Conservation (phyloP, 2,797 vertebrate genomes). For the Urosaurus nigricauda region DNA sequence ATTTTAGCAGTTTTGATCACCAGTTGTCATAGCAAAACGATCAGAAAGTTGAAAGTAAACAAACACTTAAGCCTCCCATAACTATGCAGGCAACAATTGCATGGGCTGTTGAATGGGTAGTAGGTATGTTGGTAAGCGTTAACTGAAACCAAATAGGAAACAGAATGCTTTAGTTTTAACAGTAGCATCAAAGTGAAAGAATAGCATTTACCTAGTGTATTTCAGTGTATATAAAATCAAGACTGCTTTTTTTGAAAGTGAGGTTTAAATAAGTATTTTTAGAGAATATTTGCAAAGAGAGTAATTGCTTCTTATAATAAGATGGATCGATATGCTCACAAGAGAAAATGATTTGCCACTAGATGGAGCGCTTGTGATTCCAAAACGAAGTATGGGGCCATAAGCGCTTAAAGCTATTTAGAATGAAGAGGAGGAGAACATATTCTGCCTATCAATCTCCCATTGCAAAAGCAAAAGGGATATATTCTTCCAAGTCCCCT, state of each 20-base stretch:
- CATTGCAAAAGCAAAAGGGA: slow-evolving; percentile 20
- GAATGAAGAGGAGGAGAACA: slow-evolving; percentile 26
- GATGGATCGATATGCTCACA: not conserved
- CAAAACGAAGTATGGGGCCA: slow-evolving; percentile 49
- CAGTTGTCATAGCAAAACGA: not conserved
- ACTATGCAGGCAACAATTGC: not conserved
- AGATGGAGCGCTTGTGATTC: slow-evolving; percentile 83
- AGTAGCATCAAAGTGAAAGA: not conserved
- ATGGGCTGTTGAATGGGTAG: not conserved
- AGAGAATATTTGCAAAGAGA: not conserved
- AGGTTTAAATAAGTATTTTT: slow-evolving; percentile 6
- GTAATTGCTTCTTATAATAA: not conserved
- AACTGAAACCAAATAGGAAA: not conserved
- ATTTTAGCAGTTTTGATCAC: not conserved
- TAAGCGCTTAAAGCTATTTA: slow-evolving; percentile 43
- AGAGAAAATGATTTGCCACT: slow-evolving; percentile 58
- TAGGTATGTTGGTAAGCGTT: not conserved
- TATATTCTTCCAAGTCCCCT: slow-evolving; percentile 38
- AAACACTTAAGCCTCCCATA: not conserved
- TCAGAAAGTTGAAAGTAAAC: not conserved
- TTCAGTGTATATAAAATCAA: slow-evolving; percentile 60
- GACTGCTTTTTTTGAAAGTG: slow-evolving; percentile 33
- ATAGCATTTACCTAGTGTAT: not conserved
- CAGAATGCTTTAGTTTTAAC: not conserved
- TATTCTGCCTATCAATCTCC: slow-evolving; percentile 58